Conservation (phyloP, 2,113 vertebrate genomes). For the Cebidichthys violaceus region DNA sequence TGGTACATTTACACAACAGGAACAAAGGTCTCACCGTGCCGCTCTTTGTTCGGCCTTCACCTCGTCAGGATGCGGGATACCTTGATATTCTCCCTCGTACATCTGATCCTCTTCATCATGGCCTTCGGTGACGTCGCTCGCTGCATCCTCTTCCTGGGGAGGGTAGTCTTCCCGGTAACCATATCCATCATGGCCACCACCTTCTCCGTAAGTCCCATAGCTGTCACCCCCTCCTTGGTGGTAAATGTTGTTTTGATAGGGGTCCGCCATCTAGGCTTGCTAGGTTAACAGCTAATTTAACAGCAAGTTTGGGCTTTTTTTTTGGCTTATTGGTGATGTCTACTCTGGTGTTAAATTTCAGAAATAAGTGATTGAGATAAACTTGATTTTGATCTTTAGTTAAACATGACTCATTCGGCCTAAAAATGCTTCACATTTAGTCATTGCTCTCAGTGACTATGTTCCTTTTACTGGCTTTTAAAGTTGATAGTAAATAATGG, state of each 20-base stretch:
- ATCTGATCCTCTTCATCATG: constrained; percentile 98
- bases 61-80: constrained; percentile 96
- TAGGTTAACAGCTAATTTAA: not conserved
- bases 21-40: constrained; percentile 62
- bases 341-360: not conserved
- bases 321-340: not conserved
- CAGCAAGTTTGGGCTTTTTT: not conserved
- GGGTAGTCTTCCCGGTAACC: constrained; percentile 84
- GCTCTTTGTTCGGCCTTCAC: constrained; percentile 85
- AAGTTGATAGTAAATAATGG: not conserved
- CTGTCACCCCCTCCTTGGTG: constrained; percentile 83
- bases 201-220: constrained; percentile 82
- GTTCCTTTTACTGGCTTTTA: not conserved
- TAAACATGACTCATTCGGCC: not conserved
- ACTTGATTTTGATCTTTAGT: not conserved
- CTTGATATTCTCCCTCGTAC: constrained; percentile 98
- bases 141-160: constrained; percentile 89
- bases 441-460: not conserved
- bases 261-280: constrained; percentile 84
- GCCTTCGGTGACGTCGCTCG: constrained; percentile 95
- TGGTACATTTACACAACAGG: not conserved
- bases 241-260: constrained; percentile 86
- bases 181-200: constrained; percentile 81
- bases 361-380: not conserved
- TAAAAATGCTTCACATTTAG: not conserved